These are phyloP conservation scores for Riparia riparia DNA, from an alignment of 2,113 vertebrate species.

Conservation along the genomic window DNA sequence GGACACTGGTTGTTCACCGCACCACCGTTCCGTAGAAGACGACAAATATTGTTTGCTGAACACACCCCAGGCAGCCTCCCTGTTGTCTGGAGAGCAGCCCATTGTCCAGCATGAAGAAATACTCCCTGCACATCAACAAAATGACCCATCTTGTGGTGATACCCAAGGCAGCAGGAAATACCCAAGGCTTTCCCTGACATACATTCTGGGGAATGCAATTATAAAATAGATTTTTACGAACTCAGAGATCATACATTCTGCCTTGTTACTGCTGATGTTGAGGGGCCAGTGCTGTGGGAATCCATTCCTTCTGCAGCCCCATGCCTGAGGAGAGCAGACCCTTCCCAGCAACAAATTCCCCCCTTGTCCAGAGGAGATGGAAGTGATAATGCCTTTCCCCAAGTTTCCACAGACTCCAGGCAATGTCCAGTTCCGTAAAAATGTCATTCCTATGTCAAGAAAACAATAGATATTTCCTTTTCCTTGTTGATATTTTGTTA, in stretches of 20 bases:
- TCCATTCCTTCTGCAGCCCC: accelerated
- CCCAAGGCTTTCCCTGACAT: background rate
- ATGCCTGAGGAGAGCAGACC: background rate
- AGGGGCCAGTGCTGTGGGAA: background rate
- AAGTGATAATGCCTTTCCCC: background rate
- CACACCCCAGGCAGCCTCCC: background rate
- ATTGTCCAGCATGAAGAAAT: background rate
- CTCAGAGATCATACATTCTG: background rate
- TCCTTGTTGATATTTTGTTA: background rate
- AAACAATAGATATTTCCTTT: background rate
- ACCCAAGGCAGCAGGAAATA: background rate
- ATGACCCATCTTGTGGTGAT: background rate
- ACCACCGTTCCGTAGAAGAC: accelerated
- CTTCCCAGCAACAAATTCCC: accelerated
- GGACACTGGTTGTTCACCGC: background rate
- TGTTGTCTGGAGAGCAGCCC: background rate
- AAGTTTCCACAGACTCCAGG: background rate
- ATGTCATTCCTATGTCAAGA: background rate
- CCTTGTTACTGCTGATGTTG: background rate
- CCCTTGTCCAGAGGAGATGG: background rate
- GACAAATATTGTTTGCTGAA: background rate
- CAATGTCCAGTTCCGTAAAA: background rate
- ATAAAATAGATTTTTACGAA: background rate
- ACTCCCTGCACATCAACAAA: background rate
- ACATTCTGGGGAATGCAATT: background rate